Evolutionary conservation across 2,113 vertebrate species (phyloP), one percentile per base, ranked within the genome.

Genomic region (Microcebus murinus): DNA sequence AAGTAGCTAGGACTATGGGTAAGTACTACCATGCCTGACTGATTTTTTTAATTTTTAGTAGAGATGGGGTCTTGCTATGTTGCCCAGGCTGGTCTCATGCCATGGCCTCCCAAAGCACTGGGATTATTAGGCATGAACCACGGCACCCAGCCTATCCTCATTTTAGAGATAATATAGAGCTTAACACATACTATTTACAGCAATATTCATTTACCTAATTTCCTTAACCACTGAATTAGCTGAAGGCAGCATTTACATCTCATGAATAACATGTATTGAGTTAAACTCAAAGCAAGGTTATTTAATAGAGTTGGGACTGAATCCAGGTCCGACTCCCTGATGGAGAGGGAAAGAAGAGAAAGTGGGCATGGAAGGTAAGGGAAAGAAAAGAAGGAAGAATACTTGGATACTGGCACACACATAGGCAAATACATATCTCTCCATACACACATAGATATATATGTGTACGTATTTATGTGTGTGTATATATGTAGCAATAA

Each of bases 201-300:
- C 21, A 85, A 73, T 67, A 52, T 36, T 87, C 82, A 87, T 42
- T 88, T 79, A 23, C 45, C 67, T 42, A 25, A 39, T 31, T 88
- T 85, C 63, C 21, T 83, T 91, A 91, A 70, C 20, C 45, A 80
- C 0, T 39, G 50, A 96, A 34, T 90, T 87, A 91, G 55, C 5
- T 74, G 42, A 96, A 83, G 73, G 68, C 55, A 86, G 39, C 10
- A 20, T 23, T n/a, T 55, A 8, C 20, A 93, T 42, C 39, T 85
- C 68, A 80, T 31, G 18, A n/a, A 68, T 71, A 79, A 52, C 21
- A 87, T 63, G 80, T 85, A 89, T 1, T 67, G 61, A 87, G 29
- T 70, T 92, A 94, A 87, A 77, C 36, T 87, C 63, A 87, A 90
- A 74, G 14, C 83, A 89, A 76, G 45, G 31, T 67, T 67, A 96